These are phyloP conservation scores for Notarius lentiginosus DNA, from an alignment of 2,113 vertebrate species.

Conservation along the genomic window DNA sequence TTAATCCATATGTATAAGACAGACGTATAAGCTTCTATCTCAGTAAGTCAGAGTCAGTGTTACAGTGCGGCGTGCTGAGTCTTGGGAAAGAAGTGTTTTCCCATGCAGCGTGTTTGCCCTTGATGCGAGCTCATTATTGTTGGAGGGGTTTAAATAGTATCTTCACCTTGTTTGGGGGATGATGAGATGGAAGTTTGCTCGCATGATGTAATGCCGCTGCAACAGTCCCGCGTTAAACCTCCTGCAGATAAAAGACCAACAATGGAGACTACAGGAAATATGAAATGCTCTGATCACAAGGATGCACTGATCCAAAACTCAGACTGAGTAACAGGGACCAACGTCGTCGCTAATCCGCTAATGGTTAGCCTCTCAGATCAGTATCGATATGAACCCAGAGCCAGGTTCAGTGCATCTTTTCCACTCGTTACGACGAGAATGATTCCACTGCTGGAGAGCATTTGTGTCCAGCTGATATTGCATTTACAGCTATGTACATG, in stretches of 20 bases:
- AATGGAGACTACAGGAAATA: neutral
- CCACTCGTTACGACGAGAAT: no score
- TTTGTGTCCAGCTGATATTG: neutral
- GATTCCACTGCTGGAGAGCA: neutral
- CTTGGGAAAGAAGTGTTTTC: neutral
- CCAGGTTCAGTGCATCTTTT: neutral
- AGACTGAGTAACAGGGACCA: neutral
- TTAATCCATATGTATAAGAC: neutral
- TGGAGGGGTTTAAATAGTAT: conserved; percentile 41
- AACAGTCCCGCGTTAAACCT: conserved; percentile 29
- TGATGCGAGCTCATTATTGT: conserved; percentile 39
- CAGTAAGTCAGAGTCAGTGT: conserved; percentile 15
- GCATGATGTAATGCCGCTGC: conserved; percentile 50
- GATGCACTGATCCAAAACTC: neutral
- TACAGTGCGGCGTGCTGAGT: conserved; percentile 14
- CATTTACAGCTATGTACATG: neutral
- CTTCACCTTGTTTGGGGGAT: conserved; percentile 43
- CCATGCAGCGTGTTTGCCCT: conserved; percentile 14
- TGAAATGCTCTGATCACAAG: conserved; percentile 5
- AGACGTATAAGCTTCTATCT: neutral
- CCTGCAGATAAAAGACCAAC: conserved; percentile 5
- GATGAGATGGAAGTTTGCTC: conserved; percentile 46
- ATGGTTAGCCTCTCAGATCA: neutral
- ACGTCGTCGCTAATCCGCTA: neutral
- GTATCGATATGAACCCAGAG: neutral